These are phyloP conservation scores for Zophobas morio DNA, from an alignment of 1,140 invertebrate genomes.

Conservation along the genomic window DNA sequence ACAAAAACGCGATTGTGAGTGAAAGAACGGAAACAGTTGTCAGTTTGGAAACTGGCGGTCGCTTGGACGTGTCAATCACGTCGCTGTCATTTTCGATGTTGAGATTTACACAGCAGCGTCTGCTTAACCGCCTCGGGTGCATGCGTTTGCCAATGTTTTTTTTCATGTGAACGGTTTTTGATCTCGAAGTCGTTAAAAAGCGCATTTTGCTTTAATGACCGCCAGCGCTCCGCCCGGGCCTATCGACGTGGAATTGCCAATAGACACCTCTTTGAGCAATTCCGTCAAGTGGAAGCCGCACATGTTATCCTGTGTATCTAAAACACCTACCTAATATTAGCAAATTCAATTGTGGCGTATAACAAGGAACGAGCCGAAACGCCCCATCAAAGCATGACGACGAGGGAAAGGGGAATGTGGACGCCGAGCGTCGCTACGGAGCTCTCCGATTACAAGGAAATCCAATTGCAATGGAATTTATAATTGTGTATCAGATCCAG, in stretches of 20 bases:
- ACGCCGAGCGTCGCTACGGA: constrained; percentile 47
- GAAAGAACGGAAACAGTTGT: constrained; percentile 42
- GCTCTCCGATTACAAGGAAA: constrained; percentile 61
- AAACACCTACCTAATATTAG: constrained; percentile 32
- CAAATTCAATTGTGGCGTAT: constrained; percentile 32
- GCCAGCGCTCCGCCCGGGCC: no score
- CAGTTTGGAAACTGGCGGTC: constrained; percentile 38
- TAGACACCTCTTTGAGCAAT: not conserved
- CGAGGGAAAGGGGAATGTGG: constrained; percentile 4
- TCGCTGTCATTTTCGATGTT: constrained; percentile 31
- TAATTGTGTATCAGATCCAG: constrained; percentile 61
- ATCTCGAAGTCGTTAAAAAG: no score
- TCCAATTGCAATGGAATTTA: constrained; percentile 64
- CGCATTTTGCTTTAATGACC: no score
- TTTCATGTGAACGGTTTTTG: constrained; percentile 6
- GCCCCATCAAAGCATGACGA: constrained; percentile 21
- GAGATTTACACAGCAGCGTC: constrained; percentile 39
- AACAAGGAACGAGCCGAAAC: constrained; percentile 30
- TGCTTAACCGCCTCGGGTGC: constrained; percentile 35
- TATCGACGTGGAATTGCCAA: no score
- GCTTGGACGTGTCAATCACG: constrained; percentile 39
- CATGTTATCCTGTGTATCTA: constrained; percentile 8
- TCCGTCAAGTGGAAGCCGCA: constrained; percentile 6
- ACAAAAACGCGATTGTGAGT: constrained; percentile 38
- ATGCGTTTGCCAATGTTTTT: not conserved